These are phyloP conservation scores for Parauchenoglanis ngamensis DNA, from an alignment of 2,797 vertebrate species.

Conservation along the genomic window DNA sequence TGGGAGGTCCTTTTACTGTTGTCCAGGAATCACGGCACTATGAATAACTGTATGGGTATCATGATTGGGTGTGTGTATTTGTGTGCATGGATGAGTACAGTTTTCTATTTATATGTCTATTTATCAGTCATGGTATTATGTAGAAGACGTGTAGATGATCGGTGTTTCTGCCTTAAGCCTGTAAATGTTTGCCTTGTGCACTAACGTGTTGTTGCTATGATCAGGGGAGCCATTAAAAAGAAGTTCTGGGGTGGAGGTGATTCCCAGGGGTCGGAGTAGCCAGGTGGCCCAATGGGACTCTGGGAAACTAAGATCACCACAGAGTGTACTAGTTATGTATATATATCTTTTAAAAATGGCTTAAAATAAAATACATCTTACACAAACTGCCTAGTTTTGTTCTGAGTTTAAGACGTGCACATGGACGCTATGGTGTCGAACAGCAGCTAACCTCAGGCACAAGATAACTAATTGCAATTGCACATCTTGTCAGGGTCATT, in stretches of 20 bases:
- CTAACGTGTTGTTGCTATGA: constrained; percentile 15
- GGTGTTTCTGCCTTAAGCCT: constrained; percentile 38
- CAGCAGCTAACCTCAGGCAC: background rate
- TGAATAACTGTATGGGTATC: background rate
- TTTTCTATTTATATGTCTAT: constrained; percentile 33
- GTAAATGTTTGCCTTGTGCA: constrained; percentile 40
- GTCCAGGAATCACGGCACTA: constrained; percentile 1
- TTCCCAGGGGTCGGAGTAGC: too few species aligned
- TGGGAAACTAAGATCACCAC: background rate
- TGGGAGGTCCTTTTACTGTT: background rate
- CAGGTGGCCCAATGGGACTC: background rate
- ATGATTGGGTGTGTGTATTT: constrained; percentile 20
- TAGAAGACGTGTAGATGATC: background rate
- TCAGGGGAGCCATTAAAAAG: background rate
- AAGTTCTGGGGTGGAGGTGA: background rate
- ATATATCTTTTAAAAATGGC: background rate
- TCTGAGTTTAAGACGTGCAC: background rate
- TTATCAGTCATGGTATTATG: constrained; percentile 14
- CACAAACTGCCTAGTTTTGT: background rate
- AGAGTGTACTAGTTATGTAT: background rate
- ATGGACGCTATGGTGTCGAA: background rate
- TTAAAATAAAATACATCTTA: constrained; percentile 24
- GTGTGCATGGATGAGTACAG: constrained; percentile 13
- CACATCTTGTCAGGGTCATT: background rate
- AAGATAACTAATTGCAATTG: background rate